Evolutionary conservation across 2,113 vertebrate genomes (phyloP).

Genomic region (Tetrax tetrax): DNA sequence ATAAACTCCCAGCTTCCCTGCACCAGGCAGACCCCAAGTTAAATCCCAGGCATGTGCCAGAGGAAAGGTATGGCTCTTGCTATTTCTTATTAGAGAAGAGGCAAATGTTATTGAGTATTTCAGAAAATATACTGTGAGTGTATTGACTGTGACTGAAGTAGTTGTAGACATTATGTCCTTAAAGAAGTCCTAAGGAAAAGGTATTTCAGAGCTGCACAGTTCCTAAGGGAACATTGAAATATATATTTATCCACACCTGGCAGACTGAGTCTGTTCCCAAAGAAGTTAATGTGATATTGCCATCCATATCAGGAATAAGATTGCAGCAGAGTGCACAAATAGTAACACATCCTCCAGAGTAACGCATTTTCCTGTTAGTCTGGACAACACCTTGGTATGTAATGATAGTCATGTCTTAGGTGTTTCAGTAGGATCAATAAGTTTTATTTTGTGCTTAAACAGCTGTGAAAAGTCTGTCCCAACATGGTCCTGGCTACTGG

Average conservation of each 20-base stretch:
- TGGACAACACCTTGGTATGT: neutral
- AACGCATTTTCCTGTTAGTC: neutral
- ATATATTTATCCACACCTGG: neutral
- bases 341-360: neutral
- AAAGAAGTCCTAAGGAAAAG: neutral
- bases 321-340: neutral
- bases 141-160: neutral
- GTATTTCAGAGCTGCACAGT: neutral
- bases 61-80: neutral
- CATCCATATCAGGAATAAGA: neutral
- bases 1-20: constrained; percentile 1
- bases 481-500: neutral
- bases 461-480: constrained; percentile 10
- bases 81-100: neutral
- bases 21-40: neutral
- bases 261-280: neutral
- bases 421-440: constrained; percentile 34
- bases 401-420: neutral
- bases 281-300: neutral
- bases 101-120: neutral
- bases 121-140: neutral
- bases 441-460: constrained; percentile 26
- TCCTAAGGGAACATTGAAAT: neutral
- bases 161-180: neutral
- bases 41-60: neutral